Evolutionary conservation across 2,888 invertebrate genomes (phyloP).

Genomic region (Apocheima hispidaria): DNA sequence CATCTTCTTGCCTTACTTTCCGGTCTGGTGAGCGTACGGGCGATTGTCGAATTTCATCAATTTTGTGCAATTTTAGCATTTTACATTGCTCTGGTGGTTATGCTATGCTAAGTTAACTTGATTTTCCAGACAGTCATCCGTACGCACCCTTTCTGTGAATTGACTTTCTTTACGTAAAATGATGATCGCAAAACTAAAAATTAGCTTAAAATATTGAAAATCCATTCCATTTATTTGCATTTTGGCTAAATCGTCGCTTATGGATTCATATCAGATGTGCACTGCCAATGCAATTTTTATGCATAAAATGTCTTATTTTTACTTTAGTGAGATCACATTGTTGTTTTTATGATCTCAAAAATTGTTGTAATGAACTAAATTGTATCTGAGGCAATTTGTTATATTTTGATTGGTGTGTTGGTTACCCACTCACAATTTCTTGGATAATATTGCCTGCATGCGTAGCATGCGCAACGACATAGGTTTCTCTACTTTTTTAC

Average conservation of each 20-base stretch:
- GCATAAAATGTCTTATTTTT: conserved; percentile 39
- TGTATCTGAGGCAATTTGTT: conserved; percentile 5
- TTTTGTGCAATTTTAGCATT: not conserved
- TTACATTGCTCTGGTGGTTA: too few species aligned
- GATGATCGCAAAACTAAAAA: conserved; percentile 3
- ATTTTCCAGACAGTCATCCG: not conserved
- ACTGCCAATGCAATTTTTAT: conserved; percentile 48
- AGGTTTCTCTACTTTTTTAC: too few species aligned
- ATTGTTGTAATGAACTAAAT: conserved; percentile 23
- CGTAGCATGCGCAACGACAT: too few species aligned
- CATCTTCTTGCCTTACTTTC: conserved; percentile 13
- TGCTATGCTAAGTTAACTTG: not conserved
- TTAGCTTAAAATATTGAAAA: conserved; percentile 12
- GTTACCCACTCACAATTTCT: not conserved
- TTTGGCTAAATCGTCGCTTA: conserved; percentile 27
- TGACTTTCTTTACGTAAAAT: not conserved
- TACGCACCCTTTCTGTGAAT: conserved; percentile 5
- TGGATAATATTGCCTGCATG: conserved; percentile 7
- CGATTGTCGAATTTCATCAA: conserved; percentile 8
- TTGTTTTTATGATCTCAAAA: conserved; percentile 39
- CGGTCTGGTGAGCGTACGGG: conserved; percentile 16
- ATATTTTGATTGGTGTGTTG: conserved; percentile 3
- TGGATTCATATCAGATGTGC: conserved; percentile 37
- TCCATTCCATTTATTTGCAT: conserved; percentile 37
- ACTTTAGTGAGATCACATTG: conserved; percentile 35